Conservation (phyloP, 2,888 invertebrate genomes). For the Agelastica alni region DNA sequence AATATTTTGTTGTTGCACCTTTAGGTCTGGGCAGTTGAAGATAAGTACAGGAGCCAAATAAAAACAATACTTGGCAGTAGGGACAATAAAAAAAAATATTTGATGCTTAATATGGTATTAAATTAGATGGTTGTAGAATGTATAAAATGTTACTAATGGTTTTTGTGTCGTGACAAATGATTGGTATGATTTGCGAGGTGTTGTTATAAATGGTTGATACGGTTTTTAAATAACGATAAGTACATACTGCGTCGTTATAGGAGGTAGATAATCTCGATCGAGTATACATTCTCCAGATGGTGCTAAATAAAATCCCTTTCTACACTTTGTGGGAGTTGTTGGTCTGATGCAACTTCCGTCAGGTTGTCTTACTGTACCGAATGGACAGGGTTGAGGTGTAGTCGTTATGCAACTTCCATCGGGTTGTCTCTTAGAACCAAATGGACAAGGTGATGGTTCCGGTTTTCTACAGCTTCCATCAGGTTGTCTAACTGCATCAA, state of each 20-base stretch:
- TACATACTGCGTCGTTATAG: constrained; percentile 41
- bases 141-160: constrained; percentile 30
- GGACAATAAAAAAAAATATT: no score
- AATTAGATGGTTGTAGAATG: constrained; percentile 32
- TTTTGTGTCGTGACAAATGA: constrained; percentile 33
- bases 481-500: constrained; percentile 12
- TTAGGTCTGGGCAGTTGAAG: constrained; percentile 19
- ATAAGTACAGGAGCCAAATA: constrained; percentile 31
- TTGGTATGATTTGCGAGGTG: constrained; percentile 35
- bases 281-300: constrained; percentile 24
- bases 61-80: constrained; percentile 33
- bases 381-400: constrained; percentile 26
- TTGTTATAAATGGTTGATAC: constrained; percentile 35
- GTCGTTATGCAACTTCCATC: constrained; percentile 24
- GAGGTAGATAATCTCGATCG: constrained; percentile 40
- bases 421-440: constrained; percentile 17
- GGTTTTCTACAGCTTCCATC: constrained; percentile 27
- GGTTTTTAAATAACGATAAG: constrained; percentile 38
- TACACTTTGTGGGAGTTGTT: not conserved
- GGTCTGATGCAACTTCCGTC: constrained; percentile 26
- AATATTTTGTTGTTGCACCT: constrained; percentile 25
- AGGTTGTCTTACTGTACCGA: constrained; percentile 27
- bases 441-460: constrained; percentile 17
- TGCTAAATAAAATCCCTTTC: not conserved
- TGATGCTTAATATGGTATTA: constrained; percentile 31